These are phyloP conservation scores for Drosophila yooni DNA, from an alignment of 2,888 invertebrate genomes.

Conservation along the genomic window DNA sequence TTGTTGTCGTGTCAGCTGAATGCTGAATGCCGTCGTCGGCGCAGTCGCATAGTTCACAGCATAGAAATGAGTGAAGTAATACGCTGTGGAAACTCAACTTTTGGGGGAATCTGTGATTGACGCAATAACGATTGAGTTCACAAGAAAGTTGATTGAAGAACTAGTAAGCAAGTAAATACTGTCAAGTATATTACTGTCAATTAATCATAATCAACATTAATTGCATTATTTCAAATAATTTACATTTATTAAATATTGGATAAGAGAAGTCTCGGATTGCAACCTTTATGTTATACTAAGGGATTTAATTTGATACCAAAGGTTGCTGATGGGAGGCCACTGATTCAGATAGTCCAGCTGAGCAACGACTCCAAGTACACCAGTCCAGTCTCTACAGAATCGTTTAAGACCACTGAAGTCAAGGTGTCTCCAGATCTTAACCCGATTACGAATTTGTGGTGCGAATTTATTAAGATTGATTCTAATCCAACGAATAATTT, in stretches of 20 bases:
- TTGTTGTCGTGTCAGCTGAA: slow-evolving; percentile 38
- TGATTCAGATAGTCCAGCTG: not conserved
- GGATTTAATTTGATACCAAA: not conserved
- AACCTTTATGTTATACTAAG: not conserved
- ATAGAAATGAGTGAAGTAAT: slow-evolving; percentile 43
- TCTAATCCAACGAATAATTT: not conserved
- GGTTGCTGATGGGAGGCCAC: not conserved
- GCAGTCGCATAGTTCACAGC: slow-evolving; percentile 49
- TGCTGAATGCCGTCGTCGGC: slow-evolving; percentile 1
- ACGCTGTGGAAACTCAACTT: slow-evolving; percentile 31
- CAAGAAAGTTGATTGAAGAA: not conserved
- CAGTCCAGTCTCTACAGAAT: not conserved
- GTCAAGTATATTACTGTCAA: not conserved
- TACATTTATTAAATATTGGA: not conserved
- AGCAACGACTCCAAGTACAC: not conserved
- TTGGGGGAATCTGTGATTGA: slow-evolving; percentile 20
- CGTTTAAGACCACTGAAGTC: not conserved
- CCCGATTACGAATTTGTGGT: not conserved
- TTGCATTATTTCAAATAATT: not conserved
- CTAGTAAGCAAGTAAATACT: not conserved
- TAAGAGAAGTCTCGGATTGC: not conserved
- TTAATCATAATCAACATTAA: not conserved
- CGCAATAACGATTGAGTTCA: slow-evolving; percentile 12
- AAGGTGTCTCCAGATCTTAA: not conserved
- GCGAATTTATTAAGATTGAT: not conserved